Evolutionary conservation across 2,888 invertebrate genomes (phyloP).

Genomic region (Lithophane socia): DNA sequence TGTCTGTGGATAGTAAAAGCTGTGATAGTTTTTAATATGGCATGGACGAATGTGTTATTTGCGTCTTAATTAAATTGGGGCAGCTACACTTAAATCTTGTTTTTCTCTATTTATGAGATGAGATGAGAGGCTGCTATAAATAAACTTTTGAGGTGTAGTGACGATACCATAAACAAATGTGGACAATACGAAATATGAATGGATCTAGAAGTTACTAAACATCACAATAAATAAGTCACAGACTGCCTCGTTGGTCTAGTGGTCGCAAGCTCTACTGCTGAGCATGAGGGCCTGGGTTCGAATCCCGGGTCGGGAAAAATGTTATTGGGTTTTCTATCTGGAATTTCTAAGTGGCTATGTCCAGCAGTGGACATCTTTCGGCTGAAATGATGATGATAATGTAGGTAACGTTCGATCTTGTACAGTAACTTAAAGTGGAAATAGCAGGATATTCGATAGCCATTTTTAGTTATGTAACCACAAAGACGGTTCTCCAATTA

Average conservation of each 20-base stretch:
- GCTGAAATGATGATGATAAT: background rate
- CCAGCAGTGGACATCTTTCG: too few species aligned
- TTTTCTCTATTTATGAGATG: background rate
- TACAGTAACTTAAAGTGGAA: background rate
- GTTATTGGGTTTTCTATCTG: background rate
- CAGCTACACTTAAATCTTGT: background rate
- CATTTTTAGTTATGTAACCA: background rate
- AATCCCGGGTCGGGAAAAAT: background rate
- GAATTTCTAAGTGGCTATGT: background rate
- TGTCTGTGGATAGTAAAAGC: slow-evolving; percentile 47
- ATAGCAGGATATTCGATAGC: slow-evolving; percentile 9
- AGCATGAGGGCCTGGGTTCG: background rate
- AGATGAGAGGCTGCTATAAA: background rate
- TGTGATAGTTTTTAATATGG: background rate
- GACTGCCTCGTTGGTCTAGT: background rate
- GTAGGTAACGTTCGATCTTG: background rate
- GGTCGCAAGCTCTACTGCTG: background rate
- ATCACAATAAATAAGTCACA: background rate
- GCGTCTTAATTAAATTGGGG: background rate
- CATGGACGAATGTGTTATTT: background rate
- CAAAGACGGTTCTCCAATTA: background rate
- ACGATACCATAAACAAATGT: too few species aligned
- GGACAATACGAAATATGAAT: background rate
- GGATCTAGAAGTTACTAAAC: background rate
- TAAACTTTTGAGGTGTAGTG: background rate